phyloP scores from a whole-genome alignment of 2,113 vertebrate genomes.

The Prunella fulvescens region DNA sequence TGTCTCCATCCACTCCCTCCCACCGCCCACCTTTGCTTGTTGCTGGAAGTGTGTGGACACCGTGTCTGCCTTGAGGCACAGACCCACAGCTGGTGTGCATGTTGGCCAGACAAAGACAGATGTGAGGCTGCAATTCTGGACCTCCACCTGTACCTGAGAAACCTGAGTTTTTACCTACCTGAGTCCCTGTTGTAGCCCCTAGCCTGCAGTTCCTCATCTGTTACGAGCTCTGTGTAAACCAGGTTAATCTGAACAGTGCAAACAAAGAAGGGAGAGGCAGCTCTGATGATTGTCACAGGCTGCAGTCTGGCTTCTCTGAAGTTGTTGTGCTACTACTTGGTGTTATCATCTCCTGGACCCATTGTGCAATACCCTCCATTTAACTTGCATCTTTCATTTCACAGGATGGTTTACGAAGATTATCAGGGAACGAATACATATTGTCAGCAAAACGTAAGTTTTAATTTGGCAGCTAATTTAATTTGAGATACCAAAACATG shows the following conservation, averaged over 20 bases:
- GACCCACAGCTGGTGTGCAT: not conserved
- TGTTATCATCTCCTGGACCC: not conserved
- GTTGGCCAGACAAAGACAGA: not conserved
- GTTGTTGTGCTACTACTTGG: not conserved
- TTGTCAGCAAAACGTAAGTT: constrained; percentile 91
- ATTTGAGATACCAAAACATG: not conserved
- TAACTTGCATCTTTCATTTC: constrained; percentile 46
- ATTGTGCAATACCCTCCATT: not conserved
- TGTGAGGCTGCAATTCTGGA: not conserved
- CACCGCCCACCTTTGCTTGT: not conserved
- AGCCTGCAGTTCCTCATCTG: not conserved
- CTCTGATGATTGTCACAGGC: not conserved
- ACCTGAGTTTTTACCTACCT: not conserved
- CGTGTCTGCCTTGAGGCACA: not conserved
- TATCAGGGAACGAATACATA: constrained; percentile 92
- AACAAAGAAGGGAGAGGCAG: not conserved
- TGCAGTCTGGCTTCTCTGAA: not conserved
- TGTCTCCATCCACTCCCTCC: not conserved
- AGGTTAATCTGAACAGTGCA: not conserved
- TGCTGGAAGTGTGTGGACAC: not conserved
- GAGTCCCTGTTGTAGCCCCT: not conserved
- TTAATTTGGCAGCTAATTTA: not conserved
- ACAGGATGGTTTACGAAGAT: constrained; percentile 91
- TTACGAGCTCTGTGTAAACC: not conserved
- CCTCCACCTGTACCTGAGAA: not conserved